These are phyloP conservation scores for Phoebastria nigripes DNA, from an alignment of 2,797 vertebrate genomes.

Conservation along the genomic window DNA sequence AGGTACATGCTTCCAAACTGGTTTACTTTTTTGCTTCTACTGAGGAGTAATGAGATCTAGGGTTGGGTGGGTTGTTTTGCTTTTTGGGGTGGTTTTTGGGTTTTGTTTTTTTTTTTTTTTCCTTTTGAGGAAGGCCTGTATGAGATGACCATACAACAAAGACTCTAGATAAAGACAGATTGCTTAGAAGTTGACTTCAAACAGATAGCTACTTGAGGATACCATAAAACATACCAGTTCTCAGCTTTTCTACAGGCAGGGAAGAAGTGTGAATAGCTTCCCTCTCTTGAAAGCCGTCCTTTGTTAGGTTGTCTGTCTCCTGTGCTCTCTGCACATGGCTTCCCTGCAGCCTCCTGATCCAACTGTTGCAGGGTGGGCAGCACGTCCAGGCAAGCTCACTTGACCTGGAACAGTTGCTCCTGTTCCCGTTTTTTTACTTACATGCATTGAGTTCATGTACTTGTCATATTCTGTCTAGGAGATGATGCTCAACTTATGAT, in stretches of 20 bases:
- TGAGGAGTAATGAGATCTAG: neutral
- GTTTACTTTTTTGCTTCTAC: neutral
- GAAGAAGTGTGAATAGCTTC: neutral
- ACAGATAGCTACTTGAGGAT: neutral
- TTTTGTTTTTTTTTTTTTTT: too few species aligned
- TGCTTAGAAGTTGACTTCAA: constrained; percentile 22
- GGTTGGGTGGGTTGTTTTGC: neutral
- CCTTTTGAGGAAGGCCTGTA: neutral
- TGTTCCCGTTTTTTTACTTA: neutral
- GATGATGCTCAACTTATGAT: neutral
- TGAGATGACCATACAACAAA: neutral
- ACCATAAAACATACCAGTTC: neutral
- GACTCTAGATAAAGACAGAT: neutral
- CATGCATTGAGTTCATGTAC: neutral
- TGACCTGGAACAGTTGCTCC: neutral
- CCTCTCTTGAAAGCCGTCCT: neutral
- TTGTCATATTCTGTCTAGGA: neutral
- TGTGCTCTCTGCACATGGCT: neutral
- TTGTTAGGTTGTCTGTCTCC: neutral
- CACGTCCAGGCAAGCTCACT: neutral
- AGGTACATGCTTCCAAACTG: neutral
- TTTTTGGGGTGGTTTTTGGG: too few species aligned
- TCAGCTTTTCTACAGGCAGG: neutral
- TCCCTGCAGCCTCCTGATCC: neutral
- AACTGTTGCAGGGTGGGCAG: neutral